phyloP scores from a whole-genome alignment of 2,888 invertebrate species.

The Lottia scabra region DNA sequence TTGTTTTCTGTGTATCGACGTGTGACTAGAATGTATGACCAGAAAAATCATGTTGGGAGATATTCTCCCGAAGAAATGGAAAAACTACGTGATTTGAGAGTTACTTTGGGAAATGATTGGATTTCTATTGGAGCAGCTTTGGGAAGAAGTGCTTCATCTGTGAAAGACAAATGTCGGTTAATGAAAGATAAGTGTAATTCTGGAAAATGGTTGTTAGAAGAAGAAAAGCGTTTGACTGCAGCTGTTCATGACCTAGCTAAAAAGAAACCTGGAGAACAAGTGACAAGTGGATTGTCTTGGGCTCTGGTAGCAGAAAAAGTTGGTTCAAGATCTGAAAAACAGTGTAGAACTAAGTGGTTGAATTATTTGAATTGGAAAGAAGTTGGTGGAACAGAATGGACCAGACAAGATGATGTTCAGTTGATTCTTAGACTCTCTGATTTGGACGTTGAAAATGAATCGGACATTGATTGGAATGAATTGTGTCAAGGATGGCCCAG shows the following conservation, averaged over 20 bases:
- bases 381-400: slow-evolving; percentile 70
- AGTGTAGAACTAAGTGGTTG: slow-evolving; percentile 72
- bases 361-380: slow-evolving; percentile 72
- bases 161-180: slow-evolving; percentile 71
- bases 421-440: slow-evolving; percentile 67
- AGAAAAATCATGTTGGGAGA: slow-evolving; percentile 71
- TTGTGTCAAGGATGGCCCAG: slow-evolving; percentile 69
- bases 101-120: slow-evolving; percentile 71
- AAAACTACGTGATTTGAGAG: slow-evolving; percentile 67
- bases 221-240: slow-evolving; percentile 68
- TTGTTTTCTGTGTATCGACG: slow-evolving; percentile 71
- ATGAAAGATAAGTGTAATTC: slow-evolving; percentile 71
- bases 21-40: slow-evolving; percentile 71
- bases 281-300: slow-evolving; percentile 70
- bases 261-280: slow-evolving; percentile 64
- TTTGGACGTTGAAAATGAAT: slow-evolving; percentile 66
- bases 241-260: slow-evolving; percentile 70
- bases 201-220: slow-evolving; percentile 71
- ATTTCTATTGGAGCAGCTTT: slow-evolving; percentile 69
- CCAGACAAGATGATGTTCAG: slow-evolving; percentile 69
- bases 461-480: slow-evolving; percentile 69
- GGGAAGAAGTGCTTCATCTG: slow-evolving; percentile 71
- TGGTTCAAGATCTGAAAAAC: slow-evolving; percentile 70
- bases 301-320: slow-evolving; percentile 69
- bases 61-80: slow-evolving; percentile 70